Base-by-base conservation (phyloP, 2,113 vertebrate genomes). In the Fulica atra region DNA sequence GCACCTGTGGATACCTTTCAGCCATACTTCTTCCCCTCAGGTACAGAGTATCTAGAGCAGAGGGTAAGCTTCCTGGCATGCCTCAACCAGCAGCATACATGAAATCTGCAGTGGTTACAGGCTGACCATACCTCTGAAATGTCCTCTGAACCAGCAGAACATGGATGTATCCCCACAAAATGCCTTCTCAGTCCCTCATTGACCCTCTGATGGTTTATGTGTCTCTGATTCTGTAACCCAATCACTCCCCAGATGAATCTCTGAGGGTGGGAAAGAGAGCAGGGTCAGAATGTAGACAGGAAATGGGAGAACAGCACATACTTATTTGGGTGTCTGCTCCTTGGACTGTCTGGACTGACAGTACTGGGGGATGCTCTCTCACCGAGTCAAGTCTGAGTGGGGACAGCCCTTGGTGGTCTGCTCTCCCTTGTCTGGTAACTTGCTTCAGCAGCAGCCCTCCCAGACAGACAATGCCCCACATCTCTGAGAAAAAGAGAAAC, bases 371-470 rank as follows among this genome's bases (percentile, higher is more conserved):
- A 57, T 94, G 73, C 48, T 72, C n/a, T 92, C 83, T 91, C 17
- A 7, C 64, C 4, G 15, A 82, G 57, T 90, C 33, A 26, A 88
- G 68, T 71, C 68, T 96, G 80, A n/a, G 11, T 0, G 0, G 44
- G 23, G 68, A 93, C 53, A 96, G n/a, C 48, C 50, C 61, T 92
- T 96, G 95, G 93, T 96, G 92, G 65, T 94, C 92, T 93, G 72
- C 59, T 87, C 36, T 31, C 33, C 65, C 77, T 60, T 92, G 53
- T 44, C 74, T 86, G 44, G 48, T 81, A 80, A 79, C 48, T 79
- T 70, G 59, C 65, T 93, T 72, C 69, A 89, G 83, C 72, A 80
- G 73, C 77, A 93, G 80, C 70, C 51, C 77, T 76, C 80, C 50
- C 86, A 92, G 69, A 18, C 29, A 69, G 72, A 88, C 63, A 48